phyloP scores from a whole-genome alignment of 2,113 vertebrate genomes.

The Erinaceus europaeus region DNA sequence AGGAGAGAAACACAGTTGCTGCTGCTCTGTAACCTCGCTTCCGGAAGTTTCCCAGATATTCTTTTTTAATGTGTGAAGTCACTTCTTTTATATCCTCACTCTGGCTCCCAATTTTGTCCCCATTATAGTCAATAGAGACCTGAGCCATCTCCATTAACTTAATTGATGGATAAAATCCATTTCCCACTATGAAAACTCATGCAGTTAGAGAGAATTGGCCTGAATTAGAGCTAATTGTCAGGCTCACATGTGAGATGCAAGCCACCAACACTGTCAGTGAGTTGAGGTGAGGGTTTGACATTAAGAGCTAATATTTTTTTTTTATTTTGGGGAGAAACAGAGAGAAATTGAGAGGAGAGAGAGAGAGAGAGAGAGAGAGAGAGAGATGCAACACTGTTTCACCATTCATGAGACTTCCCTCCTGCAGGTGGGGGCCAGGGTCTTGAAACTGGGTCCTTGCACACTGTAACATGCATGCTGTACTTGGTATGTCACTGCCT shows the following conservation, averaged over 20 bases:
- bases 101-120: background rate
- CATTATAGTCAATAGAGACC: background rate
- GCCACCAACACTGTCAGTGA: background rate
- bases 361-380: too few relatives aligned
- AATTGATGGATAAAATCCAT: background rate
- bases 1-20: too few relatives aligned
- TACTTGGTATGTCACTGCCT: too few relatives aligned
- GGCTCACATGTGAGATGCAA: background rate
- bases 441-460: too few relatives aligned
- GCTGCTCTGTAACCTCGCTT: background rate
- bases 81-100: background rate
- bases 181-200: background rate
- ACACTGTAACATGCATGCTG: too few relatives aligned
- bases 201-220: background rate
- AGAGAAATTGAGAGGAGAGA: too few relatives aligned
- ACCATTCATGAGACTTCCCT: too few relatives aligned
- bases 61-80: background rate
- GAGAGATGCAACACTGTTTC: too few relatives aligned
- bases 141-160: background rate
- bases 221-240: background rate
- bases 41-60: background rate
- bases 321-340: too few relatives aligned
- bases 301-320: background rate
- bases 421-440: too few relatives aligned
- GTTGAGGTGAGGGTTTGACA: background rate